Conservation (phyloP, 2,113 vertebrate genomes). For the Pitta sordida region DNA sequence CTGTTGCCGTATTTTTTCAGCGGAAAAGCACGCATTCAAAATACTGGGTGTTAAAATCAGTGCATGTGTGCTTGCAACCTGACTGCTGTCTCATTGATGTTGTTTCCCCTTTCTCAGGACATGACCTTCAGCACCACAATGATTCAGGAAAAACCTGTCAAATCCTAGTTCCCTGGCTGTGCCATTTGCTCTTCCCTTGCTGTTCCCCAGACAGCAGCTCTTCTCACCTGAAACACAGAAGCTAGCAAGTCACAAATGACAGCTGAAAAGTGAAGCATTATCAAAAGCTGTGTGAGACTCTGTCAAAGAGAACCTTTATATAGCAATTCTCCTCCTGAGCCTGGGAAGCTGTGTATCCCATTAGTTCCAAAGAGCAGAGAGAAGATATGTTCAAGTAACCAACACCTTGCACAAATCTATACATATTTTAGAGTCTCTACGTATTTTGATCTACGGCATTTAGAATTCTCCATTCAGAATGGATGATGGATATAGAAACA, state of each 20-base stretch:
- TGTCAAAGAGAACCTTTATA: neutral
- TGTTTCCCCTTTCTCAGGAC: constrained; percentile 46
- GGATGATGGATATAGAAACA: constrained; percentile 84
- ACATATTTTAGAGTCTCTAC: neutral
- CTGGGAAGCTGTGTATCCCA: neutral
- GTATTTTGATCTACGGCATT: neutral
- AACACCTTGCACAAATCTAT: neutral
- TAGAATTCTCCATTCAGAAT: constrained; percentile 55
- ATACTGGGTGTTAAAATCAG: neutral
- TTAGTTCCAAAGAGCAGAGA: neutral
- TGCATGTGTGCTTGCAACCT: neutral
- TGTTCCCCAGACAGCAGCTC: neutral
- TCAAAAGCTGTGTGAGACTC: constrained; percentile 17
- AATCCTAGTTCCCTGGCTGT: constrained; percentile 1
- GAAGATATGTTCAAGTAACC: constrained; percentile 8
- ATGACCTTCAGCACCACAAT: constrained; percentile 49
- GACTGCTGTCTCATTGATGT: constrained; percentile 15
- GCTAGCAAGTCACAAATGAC: constrained; percentile 16
- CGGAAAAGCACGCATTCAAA: neutral
- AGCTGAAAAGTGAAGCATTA: constrained; percentile 23
- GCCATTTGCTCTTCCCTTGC: constrained; percentile 4
- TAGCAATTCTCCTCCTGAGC: neutral
- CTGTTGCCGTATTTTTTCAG: neutral
- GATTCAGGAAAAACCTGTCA: constrained; percentile 24
- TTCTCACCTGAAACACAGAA: constrained; percentile 19